phyloP scores from a whole-genome alignment of 2,113 vertebrate species.

The Heterochromis multidens region DNA sequence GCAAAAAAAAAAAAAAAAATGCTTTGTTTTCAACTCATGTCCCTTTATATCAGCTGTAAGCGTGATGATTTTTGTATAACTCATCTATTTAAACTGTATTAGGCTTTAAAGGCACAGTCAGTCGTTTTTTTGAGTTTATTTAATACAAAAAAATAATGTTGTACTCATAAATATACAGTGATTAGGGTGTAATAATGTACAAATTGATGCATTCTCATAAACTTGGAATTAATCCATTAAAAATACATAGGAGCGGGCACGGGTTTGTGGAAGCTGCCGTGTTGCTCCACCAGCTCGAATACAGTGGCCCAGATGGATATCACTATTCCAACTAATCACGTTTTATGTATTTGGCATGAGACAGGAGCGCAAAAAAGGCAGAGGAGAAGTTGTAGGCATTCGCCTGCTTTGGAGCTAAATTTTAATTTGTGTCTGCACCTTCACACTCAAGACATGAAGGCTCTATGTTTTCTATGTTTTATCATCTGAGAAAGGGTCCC shows the following conservation, averaged over 20 bases:
- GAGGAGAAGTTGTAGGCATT: too few species aligned
- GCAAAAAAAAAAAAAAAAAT: neutral
- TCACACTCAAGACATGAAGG: too few species aligned
- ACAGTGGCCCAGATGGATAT: too few species aligned
- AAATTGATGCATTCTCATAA: neutral
- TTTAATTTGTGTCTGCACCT: too few species aligned
- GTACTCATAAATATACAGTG: neutral
- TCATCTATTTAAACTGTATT: neutral
- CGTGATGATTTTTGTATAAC: neutral
- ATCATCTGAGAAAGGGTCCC: too few species aligned
- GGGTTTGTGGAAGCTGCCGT: too few species aligned
- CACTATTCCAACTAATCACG: too few species aligned
- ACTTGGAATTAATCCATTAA: neutral
- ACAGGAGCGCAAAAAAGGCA: too few species aligned
- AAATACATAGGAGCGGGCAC: neutral
- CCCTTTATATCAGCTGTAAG: neutral
- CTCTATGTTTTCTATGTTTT: too few species aligned
- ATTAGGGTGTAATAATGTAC: neutral
- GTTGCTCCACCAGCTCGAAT: too few species aligned
- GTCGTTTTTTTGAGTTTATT: neutral
- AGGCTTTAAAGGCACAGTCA: neutral
- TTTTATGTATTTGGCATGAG: too few species aligned
- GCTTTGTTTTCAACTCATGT: neutral
- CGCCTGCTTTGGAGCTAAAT: too few species aligned
- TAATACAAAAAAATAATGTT: neutral